phyloP scores from a whole-genome alignment of 2,797 vertebrate species.

The Acomys russatus region DNA sequence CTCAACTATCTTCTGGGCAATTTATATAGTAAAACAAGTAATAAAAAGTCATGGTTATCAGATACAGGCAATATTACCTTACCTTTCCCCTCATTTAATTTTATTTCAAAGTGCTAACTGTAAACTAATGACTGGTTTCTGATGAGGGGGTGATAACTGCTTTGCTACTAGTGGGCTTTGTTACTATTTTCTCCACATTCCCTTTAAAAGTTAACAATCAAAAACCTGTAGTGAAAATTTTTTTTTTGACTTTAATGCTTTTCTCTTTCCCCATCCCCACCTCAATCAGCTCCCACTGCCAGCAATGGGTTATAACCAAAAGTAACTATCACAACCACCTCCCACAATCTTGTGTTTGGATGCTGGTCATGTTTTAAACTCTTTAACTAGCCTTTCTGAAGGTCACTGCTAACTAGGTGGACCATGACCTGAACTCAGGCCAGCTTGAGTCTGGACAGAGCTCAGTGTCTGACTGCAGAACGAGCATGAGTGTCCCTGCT shows the following conservation, averaged over 20 bases:
- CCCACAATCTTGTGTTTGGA: neutral
- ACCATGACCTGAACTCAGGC: constrained; percentile 42
- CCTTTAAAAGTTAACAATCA: constrained; percentile 65
- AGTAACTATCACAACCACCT: constrained; percentile 5
- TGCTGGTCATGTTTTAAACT: constrained; percentile 62
- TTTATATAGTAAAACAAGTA: constrained; percentile 54
- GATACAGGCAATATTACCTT: constrained; percentile 47
- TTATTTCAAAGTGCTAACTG: constrained; percentile 81
- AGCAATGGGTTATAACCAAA: constrained; percentile 81
- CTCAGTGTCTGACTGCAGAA: constrained; percentile 7
- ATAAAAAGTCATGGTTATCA: constrained; percentile 39
- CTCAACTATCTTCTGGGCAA: constrained; percentile 60
- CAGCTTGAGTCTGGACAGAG: neutral
- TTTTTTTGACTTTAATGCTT: constrained; percentile 77
- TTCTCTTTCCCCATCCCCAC: neutral
- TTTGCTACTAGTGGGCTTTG: constrained; percentile 62
- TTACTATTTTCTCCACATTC: constrained; percentile 40
- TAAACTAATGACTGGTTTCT: constrained; percentile 75
- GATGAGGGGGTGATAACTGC: constrained; percentile 43
- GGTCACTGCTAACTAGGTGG: constrained; percentile 16
- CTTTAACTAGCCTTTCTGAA: constrained; percentile 6
- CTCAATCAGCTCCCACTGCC: constrained; percentile 80
- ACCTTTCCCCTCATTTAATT: constrained; percentile 55
- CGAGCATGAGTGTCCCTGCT: constrained; percentile 49
- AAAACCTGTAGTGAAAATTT: constrained; percentile 74